Evolutionary conservation across 2,888 invertebrate genomes (phyloP), one percentile per base, ranked within the genome.

Genomic region (Xestia c-nigrum): DNA sequence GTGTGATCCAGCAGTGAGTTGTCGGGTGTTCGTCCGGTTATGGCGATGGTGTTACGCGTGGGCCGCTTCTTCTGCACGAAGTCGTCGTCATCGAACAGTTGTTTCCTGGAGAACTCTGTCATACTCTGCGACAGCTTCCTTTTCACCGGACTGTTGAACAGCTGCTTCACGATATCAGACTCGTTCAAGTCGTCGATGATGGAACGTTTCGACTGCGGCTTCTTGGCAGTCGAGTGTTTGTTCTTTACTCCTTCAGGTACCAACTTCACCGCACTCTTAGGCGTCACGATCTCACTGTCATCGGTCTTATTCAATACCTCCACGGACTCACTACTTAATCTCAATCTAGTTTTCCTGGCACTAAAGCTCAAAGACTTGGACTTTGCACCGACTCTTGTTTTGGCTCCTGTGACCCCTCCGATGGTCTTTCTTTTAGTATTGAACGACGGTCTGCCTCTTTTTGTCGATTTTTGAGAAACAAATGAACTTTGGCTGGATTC

Each of bases 41-140:
- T 14, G 0, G 93, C 93, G 38, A 90, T 74, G 0, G 93, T 92
- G 63, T 91, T 88, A 0, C 94, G 89, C 0, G 91, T 88, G 1
- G 88, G 89, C 14, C 90, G 87, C 38, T 77, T 83, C 0, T 81
- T 80, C 2, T 65, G 76, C 0, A 69, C 85, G 0, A 87, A 85
- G 5, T 92, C 93, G 5, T 94, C 94, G 2, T 95, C 94, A 1
- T 92, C 94, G 31, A 91, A 89, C 4, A 92, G 80, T 9, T 92
- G 92, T 59, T 89, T 93, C 31, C 92, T 88, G 4, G 94, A 95
- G 83, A 94, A 96, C 78, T 96, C 96, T 0, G 93, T 94, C 94
- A 97, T 96, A 69, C 97, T 97, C 69, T 94, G 96, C 2, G 97
- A 97, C n/a, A 97, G 88, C 77, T 96, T 97, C 74, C 97, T 90